Conservation (phyloP, 2,888 invertebrate genomes). For the Encarsia formosa region DNA sequence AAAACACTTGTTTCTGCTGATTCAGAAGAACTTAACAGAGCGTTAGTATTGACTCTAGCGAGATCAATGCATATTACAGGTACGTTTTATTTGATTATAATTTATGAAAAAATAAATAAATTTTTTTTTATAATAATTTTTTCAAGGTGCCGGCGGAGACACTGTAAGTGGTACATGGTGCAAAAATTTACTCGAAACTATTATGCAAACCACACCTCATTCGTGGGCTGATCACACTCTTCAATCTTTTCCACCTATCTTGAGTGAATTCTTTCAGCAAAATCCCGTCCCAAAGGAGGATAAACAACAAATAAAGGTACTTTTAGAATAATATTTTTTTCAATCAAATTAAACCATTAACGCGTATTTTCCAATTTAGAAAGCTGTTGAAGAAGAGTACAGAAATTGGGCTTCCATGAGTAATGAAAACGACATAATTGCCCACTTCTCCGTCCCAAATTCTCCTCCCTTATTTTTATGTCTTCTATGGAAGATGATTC, state of each 20-base stretch:
- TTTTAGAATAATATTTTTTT: neutral
- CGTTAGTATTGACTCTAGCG: slow-evolving; percentile 86
- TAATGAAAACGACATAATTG: slow-evolving; percentile 92
- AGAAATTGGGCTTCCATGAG: slow-evolving; percentile 96
- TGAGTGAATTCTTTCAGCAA: slow-evolving; percentile 84
- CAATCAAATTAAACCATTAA: neutral
- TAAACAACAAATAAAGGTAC: slow-evolving; percentile 76
- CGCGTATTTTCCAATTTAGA: slow-evolving; percentile 47
- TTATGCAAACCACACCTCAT: slow-evolving; percentile 92
- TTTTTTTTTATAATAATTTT: slow-evolving; percentile 2
- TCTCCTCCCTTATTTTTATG: slow-evolving; percentile 89
- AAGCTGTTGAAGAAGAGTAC: slow-evolving; percentile 92
- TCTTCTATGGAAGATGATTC: slow-evolving; percentile 90
- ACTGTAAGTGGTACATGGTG: slow-evolving; percentile 73
- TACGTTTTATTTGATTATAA: slow-evolving; percentile 31
- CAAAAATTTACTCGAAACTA: slow-evolving; percentile 81
- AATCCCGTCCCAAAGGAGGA: slow-evolving; percentile 83
- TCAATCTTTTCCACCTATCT: slow-evolving; percentile 83
- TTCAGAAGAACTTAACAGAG: slow-evolving; percentile 91
- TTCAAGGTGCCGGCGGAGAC: slow-evolving; percentile 53
- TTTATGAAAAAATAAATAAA: neutral
- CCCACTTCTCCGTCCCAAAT: slow-evolving; percentile 91
- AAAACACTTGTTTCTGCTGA: slow-evolving; percentile 90
- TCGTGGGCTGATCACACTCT: slow-evolving; percentile 92
- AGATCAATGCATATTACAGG: slow-evolving; percentile 93